These are phyloP conservation scores for Boloria selene DNA, from an alignment of 2,888 invertebrate species.

Conservation along the genomic window DNA sequence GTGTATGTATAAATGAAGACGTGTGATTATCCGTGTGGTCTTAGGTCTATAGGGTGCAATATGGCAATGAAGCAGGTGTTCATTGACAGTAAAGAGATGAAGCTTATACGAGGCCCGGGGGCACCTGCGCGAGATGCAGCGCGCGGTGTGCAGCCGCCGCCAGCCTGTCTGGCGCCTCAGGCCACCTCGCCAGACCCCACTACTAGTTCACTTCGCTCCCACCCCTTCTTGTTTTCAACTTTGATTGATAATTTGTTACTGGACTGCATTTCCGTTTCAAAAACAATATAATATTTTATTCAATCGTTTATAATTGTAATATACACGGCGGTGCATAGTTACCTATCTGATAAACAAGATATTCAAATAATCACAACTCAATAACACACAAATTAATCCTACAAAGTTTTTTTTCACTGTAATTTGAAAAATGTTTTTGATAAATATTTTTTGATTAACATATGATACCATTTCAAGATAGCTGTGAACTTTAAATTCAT, in stretches of 20 bases:
- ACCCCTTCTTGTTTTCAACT: constrained; percentile 78
- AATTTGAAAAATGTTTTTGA: too few relatives aligned
- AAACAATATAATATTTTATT: constrained; percentile 44
- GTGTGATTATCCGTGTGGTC: too few relatives aligned
- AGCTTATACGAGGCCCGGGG: constrained; percentile 40
- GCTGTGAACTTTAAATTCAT: too few relatives aligned
- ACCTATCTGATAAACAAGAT: constrained; percentile 15
- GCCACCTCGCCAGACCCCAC: constrained; percentile 35
- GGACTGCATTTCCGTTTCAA: constrained; percentile 67
- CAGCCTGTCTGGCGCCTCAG: constrained; percentile 75
- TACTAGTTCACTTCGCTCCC: constrained; percentile 49
- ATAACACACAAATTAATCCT: too few relatives aligned
- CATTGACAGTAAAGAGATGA: constrained; percentile 38
- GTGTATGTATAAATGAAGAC: too few relatives aligned
- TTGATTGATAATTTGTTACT: constrained; percentile 82
- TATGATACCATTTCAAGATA: too few relatives aligned
- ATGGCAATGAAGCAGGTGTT: constrained; percentile 4
- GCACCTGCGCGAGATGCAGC: constrained; percentile 75
- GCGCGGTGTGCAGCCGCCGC: constrained; percentile 60
- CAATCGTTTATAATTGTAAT: constrained; percentile 36
- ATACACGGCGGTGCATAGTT: constrained; percentile 26
- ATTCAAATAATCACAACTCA: not conserved
- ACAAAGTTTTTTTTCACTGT: too few relatives aligned
- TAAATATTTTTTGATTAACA: not conserved
- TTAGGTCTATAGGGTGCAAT: not conserved